Conservation (phyloP, 2,113 vertebrate species). For the Alethe castanea region DNA sequence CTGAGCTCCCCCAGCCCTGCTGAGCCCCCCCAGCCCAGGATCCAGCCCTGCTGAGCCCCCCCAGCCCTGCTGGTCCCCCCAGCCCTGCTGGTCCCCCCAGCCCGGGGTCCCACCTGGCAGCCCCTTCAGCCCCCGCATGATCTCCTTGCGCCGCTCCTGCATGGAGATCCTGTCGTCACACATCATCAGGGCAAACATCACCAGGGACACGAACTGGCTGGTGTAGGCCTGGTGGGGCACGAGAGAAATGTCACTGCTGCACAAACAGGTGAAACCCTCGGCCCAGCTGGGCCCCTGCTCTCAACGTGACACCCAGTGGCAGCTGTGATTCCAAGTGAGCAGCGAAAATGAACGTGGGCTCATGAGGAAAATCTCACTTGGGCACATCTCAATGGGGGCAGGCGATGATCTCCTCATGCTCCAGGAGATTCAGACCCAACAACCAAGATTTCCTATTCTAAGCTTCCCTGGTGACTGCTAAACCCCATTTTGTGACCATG, state of each 20-base stretch:
- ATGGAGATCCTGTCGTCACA: conserved; percentile 96
- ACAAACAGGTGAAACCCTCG: accelerated
- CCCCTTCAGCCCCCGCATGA: conserved; percentile 88
- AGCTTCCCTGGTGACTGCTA: neutral
- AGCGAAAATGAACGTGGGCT: neutral
- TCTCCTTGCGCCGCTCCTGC: conserved; percentile 93
- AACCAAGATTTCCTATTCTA: accelerated
- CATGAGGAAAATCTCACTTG: neutral
- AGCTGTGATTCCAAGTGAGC: neutral
- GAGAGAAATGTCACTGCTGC: neutral
- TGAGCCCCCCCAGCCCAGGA: neutral
- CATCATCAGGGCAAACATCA: conserved; percentile 98
- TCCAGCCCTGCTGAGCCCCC: neutral
- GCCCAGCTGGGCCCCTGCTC: neutral
- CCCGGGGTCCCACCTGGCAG: conserved; percentile 34
- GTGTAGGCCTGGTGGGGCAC: conserved; percentile 84
- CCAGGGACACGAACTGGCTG: conserved; percentile 94
- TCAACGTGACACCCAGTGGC: accelerated
- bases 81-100: neutral
- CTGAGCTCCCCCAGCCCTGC: neutral
- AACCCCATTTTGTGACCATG: neutral
- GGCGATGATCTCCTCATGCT: accelerated
- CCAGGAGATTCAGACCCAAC: neutral
- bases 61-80: neutral
- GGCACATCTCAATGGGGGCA: accelerated